Evolutionary conservation across 1,140 invertebrate species (phyloP).

Genomic region (Mya arenaria): DNA sequence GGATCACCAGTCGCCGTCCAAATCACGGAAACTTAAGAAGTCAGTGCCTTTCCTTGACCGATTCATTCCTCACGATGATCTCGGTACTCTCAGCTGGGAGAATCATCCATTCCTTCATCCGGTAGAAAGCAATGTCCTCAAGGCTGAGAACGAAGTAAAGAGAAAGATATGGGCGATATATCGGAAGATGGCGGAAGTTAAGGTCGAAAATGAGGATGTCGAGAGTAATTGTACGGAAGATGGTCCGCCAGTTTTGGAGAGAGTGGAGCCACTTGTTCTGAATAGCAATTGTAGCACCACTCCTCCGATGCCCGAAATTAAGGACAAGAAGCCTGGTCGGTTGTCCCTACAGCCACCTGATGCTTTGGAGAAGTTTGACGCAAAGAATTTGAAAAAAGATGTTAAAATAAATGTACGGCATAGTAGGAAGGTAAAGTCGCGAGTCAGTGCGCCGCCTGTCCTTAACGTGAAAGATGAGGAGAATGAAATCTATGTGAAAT

Average conservation of each 20-base stretch:
- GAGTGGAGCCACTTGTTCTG: constrained; percentile 45
- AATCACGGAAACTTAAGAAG: too few relatives aligned
- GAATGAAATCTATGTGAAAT: constrained; percentile 23
- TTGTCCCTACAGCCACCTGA: not conserved
- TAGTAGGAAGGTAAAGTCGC: not conserved
- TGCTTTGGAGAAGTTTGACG: not conserved
- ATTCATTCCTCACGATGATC: constrained; percentile 8
- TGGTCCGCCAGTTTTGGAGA: constrained; percentile 38
- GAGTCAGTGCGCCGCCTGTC: not conserved
- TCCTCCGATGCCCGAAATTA: constrained; percentile 48
- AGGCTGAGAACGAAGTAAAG: not conserved
- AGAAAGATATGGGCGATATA: constrained; percentile 28
- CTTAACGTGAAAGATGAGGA: not conserved
- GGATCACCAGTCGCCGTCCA: too few relatives aligned
- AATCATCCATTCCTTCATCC: constrained; percentile 38
- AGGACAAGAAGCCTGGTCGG: constrained; percentile 5
- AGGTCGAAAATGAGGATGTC: not conserved
- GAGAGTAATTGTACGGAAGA: not conserved
- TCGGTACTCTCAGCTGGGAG: not conserved
- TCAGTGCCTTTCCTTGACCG: constrained; percentile 16
- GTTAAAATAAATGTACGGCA: not conserved
- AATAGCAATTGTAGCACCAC: not conserved
- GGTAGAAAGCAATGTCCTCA: not conserved
- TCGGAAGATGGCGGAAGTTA: not conserved
- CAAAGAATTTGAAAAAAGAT: not conserved